Base-by-base conservation (phyloP, 2,113 vertebrate genomes). In the Lynx canadensis region DNA sequence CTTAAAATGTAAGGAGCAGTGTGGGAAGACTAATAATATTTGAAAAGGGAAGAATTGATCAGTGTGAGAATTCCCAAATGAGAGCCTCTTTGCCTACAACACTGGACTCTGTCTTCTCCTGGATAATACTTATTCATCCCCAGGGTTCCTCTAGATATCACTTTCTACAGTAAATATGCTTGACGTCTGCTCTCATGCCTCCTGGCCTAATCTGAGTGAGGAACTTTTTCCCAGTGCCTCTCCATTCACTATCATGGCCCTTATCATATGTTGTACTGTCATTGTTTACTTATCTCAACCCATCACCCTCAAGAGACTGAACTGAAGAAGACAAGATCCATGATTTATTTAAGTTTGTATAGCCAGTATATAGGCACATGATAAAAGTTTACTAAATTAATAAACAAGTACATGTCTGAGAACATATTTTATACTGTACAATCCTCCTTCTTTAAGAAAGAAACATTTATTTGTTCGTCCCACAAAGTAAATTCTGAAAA, bases 401-500 rank as follows among this genome's bases (percentile, higher is more conserved):
- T 69, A 69, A 93, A 76, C 29, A 83, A 71, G 25, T 14, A 69
- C 2, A 79, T 50, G 12, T 38, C 68, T 79, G 11, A 94, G 15
- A n/a, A 69, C 5, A 80, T 80, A 29, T 41, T 84, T 95, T 57
- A 80, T 29, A 71, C 16, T 76, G 6, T 69, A 36, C 4, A 38
- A 38, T 91, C n/a, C 71, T 45, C 27, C 14, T 83, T 87, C 65
- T 65, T 63, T 29, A 36, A 45, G 65, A 8, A 90, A 69, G 4
- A 50, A 31, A 48, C 4, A 60, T 41, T 81, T 36, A 27, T 52
- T 71, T 63, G 3, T 65, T 95, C 87, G 14, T 84, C 63, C 33
- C 76, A 1, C 6, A 57, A 91, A 94, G 31, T 60, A 87, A 96
- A 90, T 87, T 86, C 55, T 55, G 16, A 89, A 97, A 88, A 63